phyloP scores from a whole-genome alignment of 2,888 invertebrate species.

The Prosapia bicincta region DNA sequence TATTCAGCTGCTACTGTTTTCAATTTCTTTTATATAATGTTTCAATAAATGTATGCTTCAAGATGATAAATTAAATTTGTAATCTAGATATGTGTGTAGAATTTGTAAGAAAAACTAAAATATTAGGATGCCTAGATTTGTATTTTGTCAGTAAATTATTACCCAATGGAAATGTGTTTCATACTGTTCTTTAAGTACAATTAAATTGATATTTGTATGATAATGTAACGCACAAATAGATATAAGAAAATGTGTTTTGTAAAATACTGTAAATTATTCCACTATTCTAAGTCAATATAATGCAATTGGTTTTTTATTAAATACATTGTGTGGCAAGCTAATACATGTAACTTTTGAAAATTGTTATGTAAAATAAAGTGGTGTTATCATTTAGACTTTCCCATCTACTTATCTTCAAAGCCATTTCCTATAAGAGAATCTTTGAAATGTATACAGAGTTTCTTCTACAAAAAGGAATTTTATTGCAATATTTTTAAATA shows the following conservation, averaged over 20 bases:
- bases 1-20: no score
- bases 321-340: not conserved
- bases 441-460: no score
- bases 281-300: no score
- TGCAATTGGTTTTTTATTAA: not conserved
- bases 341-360: not conserved
- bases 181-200: not conserved
- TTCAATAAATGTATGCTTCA: not conserved
- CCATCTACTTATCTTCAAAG: no score
- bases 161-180: not conserved
- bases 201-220: not conserved
- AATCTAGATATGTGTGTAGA: not conserved
- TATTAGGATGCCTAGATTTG: not conserved
- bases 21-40: no score
- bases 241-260: not conserved
- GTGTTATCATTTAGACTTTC: not conserved
- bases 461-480: no score
- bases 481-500: no score
- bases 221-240: not conserved
- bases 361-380: not conserved
- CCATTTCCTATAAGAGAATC: no score
- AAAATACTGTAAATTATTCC: not conserved
- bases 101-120: not conserved
- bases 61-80: not conserved
- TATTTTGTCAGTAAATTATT: no score